A percentile compares a stretch with the other conserved stretches of the same genome.
Conservation (phyloP, 2,113 vertebrate species). For the Guaruba guarouba region DNA sequence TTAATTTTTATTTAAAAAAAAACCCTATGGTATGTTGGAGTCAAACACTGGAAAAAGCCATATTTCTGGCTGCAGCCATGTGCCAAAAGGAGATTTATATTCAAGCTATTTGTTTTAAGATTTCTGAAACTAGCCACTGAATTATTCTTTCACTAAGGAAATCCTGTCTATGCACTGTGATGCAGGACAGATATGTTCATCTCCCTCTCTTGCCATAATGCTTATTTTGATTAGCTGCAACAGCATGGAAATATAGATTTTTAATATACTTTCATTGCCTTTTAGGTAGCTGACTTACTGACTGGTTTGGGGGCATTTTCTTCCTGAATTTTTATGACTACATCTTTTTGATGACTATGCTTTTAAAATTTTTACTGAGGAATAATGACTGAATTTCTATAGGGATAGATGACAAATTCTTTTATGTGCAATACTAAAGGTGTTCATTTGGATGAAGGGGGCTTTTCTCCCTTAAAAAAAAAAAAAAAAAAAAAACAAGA, state of each 20-base stretch:
- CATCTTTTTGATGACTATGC: not conserved
- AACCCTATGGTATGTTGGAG: not conserved
- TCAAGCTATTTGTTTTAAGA: not conserved
- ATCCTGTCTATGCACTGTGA: not conserved
- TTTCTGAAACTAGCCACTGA: not conserved
- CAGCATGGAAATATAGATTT: conserved; percentile 3
- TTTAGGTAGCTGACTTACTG: conserved; percentile 10
- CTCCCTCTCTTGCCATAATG: not conserved
- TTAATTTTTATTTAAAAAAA: not conserved
- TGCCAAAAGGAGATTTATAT: not conserved
- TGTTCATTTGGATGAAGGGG: not conserved
- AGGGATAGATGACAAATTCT: not conserved
- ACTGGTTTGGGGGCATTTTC: not conserved
- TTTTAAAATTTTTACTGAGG: conserved; percentile 15
- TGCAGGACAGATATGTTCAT: not conserved
- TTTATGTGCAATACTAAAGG: not conserved
- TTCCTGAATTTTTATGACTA: conserved; percentile 10
- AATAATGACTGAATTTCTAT: not conserved
- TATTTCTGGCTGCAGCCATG: not conserved
- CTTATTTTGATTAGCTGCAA: conserved; percentile 17
- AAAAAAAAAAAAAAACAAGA: too few relatives aligned
- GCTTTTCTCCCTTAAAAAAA: not conserved
- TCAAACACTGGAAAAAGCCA: not conserved
- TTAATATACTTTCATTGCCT: conserved; percentile 41
- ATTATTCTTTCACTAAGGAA: not conserved